phyloP scores from a whole-genome alignment of 2,113 vertebrate species.

The Pollachius pollachius region DNA sequence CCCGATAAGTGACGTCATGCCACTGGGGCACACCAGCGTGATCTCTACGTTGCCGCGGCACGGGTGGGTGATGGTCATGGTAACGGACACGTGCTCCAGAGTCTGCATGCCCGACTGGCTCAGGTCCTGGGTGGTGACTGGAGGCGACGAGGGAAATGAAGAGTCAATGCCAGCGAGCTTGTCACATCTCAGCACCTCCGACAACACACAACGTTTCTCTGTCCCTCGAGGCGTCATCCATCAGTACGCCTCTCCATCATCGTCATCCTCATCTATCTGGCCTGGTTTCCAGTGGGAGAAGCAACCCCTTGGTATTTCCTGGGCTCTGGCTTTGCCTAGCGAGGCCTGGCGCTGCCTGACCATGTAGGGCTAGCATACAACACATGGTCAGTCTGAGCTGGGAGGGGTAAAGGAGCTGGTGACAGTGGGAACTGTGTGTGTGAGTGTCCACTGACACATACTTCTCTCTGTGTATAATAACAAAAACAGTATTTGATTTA shows the following conservation, averaged over 20 bases:
- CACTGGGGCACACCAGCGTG: slow-evolving; percentile 85
- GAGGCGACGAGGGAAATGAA: not conserved
- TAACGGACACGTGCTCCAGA: slow-evolving; percentile 91
- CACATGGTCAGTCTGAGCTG: slow-evolving; percentile 20
- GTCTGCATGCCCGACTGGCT: slow-evolving; percentile 87
- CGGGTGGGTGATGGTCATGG: slow-evolving; percentile 83
- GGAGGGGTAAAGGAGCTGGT: not conserved
- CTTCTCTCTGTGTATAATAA: too few species aligned
- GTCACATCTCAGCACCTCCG: not conserved
- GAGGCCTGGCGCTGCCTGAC: slow-evolving; percentile 46
- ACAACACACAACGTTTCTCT: not conserved
- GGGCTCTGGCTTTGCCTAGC: slow-evolving; percentile 39
- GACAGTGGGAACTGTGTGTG: too few species aligned
- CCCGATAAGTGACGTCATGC: slow-evolving; percentile 88
- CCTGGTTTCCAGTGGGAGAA: slow-evolving; percentile 6
- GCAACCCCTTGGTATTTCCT: slow-evolving; percentile 59
- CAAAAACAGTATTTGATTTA: too few species aligned
- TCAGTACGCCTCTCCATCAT: slow-evolving; percentile 9
- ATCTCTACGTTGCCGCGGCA: slow-evolving; percentile 88
- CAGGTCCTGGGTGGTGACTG: slow-evolving; percentile 81
- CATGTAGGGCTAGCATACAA: slow-evolving; percentile 65
- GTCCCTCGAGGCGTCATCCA: slow-evolving; percentile 4
- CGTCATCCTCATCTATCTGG: not conserved
- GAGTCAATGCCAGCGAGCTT: not conserved
- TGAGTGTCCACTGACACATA: too few species aligned